A percentile compares a stretch with the other conserved stretches of the same genome.
These are phyloP conservation scores for Argya squamiceps DNA, from an alignment of 2,797 vertebrate species.

Conservation along the genomic window DNA sequence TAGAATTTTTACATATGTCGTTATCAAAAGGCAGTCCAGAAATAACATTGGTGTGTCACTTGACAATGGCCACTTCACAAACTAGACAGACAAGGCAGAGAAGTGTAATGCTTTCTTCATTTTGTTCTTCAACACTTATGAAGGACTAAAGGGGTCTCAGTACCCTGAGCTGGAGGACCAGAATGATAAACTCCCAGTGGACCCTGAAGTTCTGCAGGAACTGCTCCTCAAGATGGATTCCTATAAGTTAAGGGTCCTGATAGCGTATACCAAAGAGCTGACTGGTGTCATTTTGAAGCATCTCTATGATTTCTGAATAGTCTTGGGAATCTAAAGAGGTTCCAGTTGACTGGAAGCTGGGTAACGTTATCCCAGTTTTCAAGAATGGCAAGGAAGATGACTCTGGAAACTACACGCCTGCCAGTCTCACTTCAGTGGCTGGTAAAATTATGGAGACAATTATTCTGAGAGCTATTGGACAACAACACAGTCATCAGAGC, in stretches of 20 bases:
- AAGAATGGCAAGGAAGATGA: fast-evolving
- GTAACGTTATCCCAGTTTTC: fast-evolving
- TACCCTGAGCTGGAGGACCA: not conserved
- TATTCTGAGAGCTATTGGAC: not conserved
- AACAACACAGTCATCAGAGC: not conserved
- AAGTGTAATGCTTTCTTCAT: not conserved
- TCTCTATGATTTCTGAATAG: not conserved
- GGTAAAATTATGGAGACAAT: not conserved
- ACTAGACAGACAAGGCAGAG: not conserved
- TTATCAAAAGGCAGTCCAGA: not conserved
- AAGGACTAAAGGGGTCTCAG: not conserved
- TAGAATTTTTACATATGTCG: not conserved
- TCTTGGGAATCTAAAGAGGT: not conserved
- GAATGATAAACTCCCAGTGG: not conserved
- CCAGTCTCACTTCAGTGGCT: not conserved
- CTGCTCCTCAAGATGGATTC: not conserved
- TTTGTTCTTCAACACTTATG: not conserved
- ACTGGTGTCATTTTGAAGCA: not conserved
- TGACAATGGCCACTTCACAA: not conserved
- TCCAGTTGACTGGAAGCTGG: not conserved
- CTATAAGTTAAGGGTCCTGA: not conserved
- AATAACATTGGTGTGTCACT: not conserved
- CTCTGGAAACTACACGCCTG: not conserved
- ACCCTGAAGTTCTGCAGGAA: not conserved
- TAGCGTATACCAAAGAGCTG: not conserved